Percentiles rank a stretch among this genome's conserved stretches.
Evolutionary conservation across 1,140 invertebrate genomes (phyloP).

Genomic region (Lepidurus couesii): DNA sequence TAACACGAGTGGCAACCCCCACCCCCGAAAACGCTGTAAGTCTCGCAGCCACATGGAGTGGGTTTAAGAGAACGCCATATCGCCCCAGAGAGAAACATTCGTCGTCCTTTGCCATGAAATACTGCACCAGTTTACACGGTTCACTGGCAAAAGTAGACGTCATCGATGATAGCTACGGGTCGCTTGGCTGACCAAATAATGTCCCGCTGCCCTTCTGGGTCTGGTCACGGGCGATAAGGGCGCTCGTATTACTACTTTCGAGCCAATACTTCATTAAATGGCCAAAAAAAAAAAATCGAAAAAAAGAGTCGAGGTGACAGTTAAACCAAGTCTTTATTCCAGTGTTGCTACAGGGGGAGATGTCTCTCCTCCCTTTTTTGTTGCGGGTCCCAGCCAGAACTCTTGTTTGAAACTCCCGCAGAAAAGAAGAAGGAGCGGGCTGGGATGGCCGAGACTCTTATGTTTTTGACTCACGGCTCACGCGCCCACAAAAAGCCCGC

Average conservation of each 20-base stretch:
- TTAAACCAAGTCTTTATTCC: not conserved
- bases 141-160: not conserved
- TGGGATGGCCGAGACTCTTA: not conserved
- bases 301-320: not conserved
- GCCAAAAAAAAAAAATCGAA: not conserved
- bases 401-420: not conserved
- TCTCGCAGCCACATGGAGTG: too few relatives aligned
- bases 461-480: slow-evolving; percentile 21
- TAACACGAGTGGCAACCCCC: not conserved
- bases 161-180: slow-evolving; percentile 14
- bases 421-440: not conserved
- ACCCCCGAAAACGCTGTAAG: not conserved
- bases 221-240: not conserved
- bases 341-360: not conserved
- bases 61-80: too few relatives aligned
- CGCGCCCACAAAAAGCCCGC: slow-evolving; percentile 20
- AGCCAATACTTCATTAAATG: not conserved
- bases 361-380: not conserved
- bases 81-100: too few relatives aligned
- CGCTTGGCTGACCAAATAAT: not conserved
- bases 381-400: not conserved
- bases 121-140: not conserved
- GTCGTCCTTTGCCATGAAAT: not conserved
- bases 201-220: not conserved
- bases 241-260: not conserved